phyloP scores from a whole-genome alignment of 1,140 invertebrate species.

The Manduca sexta region DNA sequence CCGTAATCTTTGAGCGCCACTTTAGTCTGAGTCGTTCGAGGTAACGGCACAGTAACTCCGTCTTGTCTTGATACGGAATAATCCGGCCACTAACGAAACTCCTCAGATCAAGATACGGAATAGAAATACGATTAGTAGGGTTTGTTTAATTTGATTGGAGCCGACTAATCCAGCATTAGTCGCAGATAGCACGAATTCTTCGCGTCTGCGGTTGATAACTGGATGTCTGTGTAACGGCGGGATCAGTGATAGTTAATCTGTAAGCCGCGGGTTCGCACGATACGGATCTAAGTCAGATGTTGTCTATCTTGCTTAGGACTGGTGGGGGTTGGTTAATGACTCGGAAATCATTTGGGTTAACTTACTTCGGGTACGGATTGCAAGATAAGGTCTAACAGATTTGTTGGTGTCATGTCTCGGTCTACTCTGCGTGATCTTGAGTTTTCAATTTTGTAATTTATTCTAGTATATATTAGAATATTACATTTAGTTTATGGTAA shows the following conservation, averaged over 20 bases:
- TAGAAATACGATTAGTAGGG: constrained; percentile 62
- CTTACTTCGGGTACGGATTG: constrained; percentile 59
- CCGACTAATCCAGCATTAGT: constrained; percentile 57
- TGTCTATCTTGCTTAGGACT: constrained; percentile 69
- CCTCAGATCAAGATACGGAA: constrained; percentile 52
- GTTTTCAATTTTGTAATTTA: neutral
- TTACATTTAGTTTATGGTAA: no score
- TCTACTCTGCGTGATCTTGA: constrained; percentile 23
- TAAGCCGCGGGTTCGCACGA: constrained; percentile 58
- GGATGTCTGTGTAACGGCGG: constrained; percentile 47
- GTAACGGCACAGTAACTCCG: constrained; percentile 60
- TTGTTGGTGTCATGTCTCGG: constrained; percentile 58
- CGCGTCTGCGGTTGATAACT: constrained; percentile 63
- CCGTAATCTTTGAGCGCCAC: constrained; percentile 28
- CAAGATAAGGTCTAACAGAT: constrained; percentile 66
- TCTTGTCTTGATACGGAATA: constrained; percentile 51
- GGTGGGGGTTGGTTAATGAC: constrained; percentile 63
- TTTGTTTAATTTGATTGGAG: constrained; percentile 70
- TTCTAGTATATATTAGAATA: neutral
- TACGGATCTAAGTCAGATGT: constrained; percentile 66
- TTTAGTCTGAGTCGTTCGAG: constrained; percentile 43
- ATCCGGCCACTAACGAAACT: constrained; percentile 57
- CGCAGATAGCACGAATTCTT: constrained; percentile 67
- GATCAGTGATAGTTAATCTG: constrained; percentile 54
- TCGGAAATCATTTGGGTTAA: constrained; percentile 70